Base-by-base conservation (phyloP, 2,797 vertebrate genomes). In the Podarcis lilfordi region DNA sequence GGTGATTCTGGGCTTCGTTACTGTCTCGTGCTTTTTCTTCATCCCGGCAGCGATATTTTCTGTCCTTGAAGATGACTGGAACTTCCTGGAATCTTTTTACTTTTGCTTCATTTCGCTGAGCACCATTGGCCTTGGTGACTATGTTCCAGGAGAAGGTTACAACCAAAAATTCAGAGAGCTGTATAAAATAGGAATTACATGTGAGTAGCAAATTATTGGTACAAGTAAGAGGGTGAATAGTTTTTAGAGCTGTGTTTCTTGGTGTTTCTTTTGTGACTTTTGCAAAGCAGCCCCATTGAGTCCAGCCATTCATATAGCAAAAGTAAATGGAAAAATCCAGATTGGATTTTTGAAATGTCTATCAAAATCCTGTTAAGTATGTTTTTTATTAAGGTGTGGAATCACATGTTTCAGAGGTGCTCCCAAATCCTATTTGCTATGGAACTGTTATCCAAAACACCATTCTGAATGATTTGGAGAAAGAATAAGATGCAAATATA, bases 101-200 rank as follows among this genome's bases (percentile, higher is more conserved):
- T 99, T 99, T 92, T 99, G 99, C 93, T 99, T 99, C 94, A 99
- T 99, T 92, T 99, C 99, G 1, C 97, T 99, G 93, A 99, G 98
- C 95, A 99, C 99, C 95, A 99, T 99, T 23, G 99, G 99, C 82
- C 97, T 99, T 0, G 99, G 99, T 37, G 99, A 99, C 94, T 99
- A 99, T 0, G 99, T 99, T 23, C 99, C 99, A 0, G 99, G 99
- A 84, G 99, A 99, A 95, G 98, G 98, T 3, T 97, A 96, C 75
- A 98, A 99, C 93, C 99, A 99, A 93, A 98, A 95, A 91, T 99
- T 98, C 96, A 96, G 99, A 88, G 98, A 99, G 94, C 95, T 99
- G 29, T 99, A 99, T 95, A 99, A 99, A 97, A 95, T 99, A 1
- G 98, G 98, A 88, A 99, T 99, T 96, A 99, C 99, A 0, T 98